Evolutionary conservation across 2,888 invertebrate genomes (phyloP).

Genomic region (Pristionchus fissidentatus): DNA sequence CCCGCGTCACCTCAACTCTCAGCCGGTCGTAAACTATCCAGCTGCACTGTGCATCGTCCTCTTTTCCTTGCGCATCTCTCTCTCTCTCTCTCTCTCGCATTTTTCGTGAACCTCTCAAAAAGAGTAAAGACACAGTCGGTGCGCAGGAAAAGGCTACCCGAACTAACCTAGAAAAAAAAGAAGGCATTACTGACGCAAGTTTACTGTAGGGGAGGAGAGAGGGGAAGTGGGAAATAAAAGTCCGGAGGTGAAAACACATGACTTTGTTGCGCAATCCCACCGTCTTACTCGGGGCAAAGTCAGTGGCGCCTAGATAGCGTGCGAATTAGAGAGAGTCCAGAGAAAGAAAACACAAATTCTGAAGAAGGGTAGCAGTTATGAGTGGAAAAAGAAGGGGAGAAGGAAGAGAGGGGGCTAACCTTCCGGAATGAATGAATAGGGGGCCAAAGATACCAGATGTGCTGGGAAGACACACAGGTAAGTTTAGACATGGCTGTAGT

Average conservation of each 20-base stretch:
- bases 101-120: background rate
- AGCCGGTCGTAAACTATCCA: conserved; percentile 37
- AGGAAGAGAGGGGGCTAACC: background rate
- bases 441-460: too few species aligned
- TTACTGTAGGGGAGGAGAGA: background rate
- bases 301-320: background rate
- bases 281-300: background rate
- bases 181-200: too few species aligned
- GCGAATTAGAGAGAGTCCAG: background rate
- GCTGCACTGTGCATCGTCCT: too few species aligned
- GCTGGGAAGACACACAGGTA: too few species aligned
- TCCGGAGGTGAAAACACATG: background rate
- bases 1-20: conserved; percentile 18
- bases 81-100: background rate
- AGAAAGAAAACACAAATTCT: too few species aligned
- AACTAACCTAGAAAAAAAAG: background rate
- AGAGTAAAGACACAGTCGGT: background rate
- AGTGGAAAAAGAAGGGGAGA: background rate
- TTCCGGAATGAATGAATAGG: background rate
- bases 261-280: conserved; percentile 2
- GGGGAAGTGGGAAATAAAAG: background rate
- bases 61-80: conserved; percentile 1
- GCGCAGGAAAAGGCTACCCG: background rate
- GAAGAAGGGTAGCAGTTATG: too few species aligned
- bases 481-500: too few species aligned